Base-by-base conservation (phyloP, 1,140 invertebrate species). In the Drosophila miranda region DNA sequence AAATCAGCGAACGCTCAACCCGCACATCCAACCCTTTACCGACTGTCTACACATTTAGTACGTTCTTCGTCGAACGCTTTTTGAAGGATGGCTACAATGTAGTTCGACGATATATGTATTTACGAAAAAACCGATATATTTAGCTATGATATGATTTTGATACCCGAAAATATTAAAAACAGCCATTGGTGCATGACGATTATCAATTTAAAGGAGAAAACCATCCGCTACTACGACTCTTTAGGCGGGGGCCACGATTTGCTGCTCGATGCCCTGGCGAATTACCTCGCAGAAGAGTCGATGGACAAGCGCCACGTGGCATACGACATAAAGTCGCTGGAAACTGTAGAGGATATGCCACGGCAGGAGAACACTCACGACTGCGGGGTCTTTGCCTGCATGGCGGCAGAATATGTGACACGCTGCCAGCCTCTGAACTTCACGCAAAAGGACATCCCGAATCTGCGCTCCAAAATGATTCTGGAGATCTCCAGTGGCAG, bases 311-410 rank as follows among this genome's bases (percentile, higher is more conserved):
- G 97, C 88, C 95, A 95, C 42, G 78, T 92, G 71, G 63, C 91
- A 0, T 95, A 95, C 66, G 94, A 98, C 83, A 94, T 94, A 0
- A 92, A 78, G 14, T 93, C 90, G 34, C 91, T 94, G 8, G 93
- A 94, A 69, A 16, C 48, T 5, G 6, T 3, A 7, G 2, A 2
- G 92, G 94, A 97, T 86, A 97, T 98, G 80, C 99, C 99, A 0
- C 95, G 96, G 75, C 98, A 99, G 92, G 96, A 95, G 94, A 99
- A 99, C 92, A 96, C 96, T 14, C 96, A 95, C 89, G 98, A 99
- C 91, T 99, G 98, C 92, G 98, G 98, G 6, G 97, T 99, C 92
- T 99, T 99, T 91, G 94, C 97, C 0, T 99, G 97, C 91, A 98
- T 97, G 90, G 98, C 96, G 92, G 98, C 98, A 0, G 98, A 99